Evolutionary conservation across 2,797 vertebrate species (phyloP), one percentile per base, ranked within the genome.

Genomic region (Characodon lateralis): DNA sequence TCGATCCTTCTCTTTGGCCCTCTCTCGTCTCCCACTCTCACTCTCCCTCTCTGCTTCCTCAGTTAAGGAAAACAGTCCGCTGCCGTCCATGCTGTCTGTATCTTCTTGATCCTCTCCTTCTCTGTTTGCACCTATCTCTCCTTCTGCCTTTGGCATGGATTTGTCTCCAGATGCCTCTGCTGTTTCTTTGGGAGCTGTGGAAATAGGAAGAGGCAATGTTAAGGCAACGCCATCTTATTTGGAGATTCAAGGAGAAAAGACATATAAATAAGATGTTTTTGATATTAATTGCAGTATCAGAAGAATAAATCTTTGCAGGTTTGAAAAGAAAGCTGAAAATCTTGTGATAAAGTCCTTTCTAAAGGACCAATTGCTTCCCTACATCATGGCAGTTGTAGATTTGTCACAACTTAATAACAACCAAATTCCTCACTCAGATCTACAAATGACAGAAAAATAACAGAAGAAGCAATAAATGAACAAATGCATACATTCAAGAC

Each of bases 81-180:
- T 97, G 91, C 97, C 97, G 0, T 99, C 98, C 98, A 99, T 97
- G 91, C 98, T 99, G 93, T 99, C 98, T 0, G 97, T 97, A 93
- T 99, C 98, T 79, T 97, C 97, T 16, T 97, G 97, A 35, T 97
- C 96, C 0, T 94, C 96, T 0, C 72, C 89, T 22, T 88, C 92
- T 77, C 71, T 26, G 68, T 86, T 90, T 65, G 56, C 74, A 63
- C 58, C 80, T 0, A 69, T 78, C 39, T 89, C 90, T 59, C 43
- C 88, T 77, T 94, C 94, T 24, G 79, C 85, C 13, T 88, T 90
- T 41, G 89, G 78, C 89, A 89, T 90, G 2, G 83, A 84, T 79
- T 90, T 92, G 76, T 94, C 94, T 81, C 89, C 91, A 61, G 89
- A 91, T 0, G 72, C 78, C 51, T 92, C 93, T 31, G 77, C 89